Conservation (phyloP, 1,140 invertebrate species). For the Cotesia chilonis region DNA sequence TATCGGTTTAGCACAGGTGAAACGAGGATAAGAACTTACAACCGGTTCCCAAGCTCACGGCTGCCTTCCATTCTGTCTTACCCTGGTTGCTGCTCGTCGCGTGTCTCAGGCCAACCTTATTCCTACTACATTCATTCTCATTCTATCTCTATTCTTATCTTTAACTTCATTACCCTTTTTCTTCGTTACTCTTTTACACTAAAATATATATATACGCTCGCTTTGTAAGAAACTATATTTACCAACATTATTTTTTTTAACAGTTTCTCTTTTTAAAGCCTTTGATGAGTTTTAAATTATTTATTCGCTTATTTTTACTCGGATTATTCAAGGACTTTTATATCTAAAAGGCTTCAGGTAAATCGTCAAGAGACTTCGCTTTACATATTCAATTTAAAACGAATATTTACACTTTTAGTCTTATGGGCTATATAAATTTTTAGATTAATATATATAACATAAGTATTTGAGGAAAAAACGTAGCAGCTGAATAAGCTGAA, state of each 20-base stretch:
- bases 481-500: too few relatives aligned
- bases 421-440: too few relatives aligned
- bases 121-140: slow-evolving; percentile 23
- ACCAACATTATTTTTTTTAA: background rate
- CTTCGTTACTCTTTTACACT: slow-evolving; percentile 34
- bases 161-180: slow-evolving; percentile 25
- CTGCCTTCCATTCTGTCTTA: background rate
- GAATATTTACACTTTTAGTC: too few relatives aligned
- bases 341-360: too few relatives aligned
- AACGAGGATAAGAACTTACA: slow-evolving; percentile 34
- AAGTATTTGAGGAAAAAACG: too few relatives aligned
- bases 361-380: too few relatives aligned
- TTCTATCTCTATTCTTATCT: slow-evolving; percentile 37
- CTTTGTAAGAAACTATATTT: slow-evolving; percentile 2
- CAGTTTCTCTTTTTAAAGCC: background rate
- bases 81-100: background rate
- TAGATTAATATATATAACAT: too few relatives aligned
- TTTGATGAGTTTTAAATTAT: too few relatives aligned
- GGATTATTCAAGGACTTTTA: too few relatives aligned
- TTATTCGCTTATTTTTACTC: too few relatives aligned
- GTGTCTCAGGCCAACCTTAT: slow-evolving; percentile 37
- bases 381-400: too few relatives aligned
- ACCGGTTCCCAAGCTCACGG: slow-evolving; percentile 49
- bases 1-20: slow-evolving; percentile 31
- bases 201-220: slow-evolving; percentile 30